Conservation (phyloP, 1,140 invertebrate species). For the Pseudobourletiella spinata region DNA sequence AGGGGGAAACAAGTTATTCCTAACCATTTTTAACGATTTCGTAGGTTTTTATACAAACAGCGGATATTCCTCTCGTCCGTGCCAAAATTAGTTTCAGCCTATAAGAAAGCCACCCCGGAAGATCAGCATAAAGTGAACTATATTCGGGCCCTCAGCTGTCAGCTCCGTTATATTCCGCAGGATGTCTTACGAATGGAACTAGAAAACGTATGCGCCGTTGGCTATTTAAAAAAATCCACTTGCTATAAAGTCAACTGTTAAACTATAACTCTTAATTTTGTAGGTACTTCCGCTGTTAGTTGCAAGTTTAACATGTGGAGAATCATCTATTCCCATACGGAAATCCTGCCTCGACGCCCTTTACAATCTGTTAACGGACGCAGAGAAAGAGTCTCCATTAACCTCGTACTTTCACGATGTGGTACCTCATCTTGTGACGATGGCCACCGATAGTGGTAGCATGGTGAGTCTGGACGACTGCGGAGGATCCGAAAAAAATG, state of each 20-base stretch:
- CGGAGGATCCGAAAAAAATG: no score
- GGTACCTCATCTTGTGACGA: conserved; percentile 48
- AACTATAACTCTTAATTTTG: no score
- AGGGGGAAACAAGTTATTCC: neutral
- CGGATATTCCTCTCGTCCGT: conserved; percentile 25
- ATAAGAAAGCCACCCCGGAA: neutral
- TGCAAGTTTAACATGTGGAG: conserved; percentile 48
- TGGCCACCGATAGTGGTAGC: conserved; percentile 48
- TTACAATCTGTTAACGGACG: conserved; percentile 41
- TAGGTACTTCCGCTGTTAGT: conserved; percentile 58
- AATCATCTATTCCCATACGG: conserved; percentile 49
- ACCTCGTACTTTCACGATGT: conserved; percentile 55
- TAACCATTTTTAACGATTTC: conserved; percentile 1
- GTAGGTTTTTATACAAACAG: conserved; percentile 35
- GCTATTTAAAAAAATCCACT: no score
- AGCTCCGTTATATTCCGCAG: conserved; percentile 28
- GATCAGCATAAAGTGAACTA: conserved; percentile 17
- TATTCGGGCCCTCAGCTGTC: conserved; percentile 28
- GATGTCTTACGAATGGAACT: conserved; percentile 26
- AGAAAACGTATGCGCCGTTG: conserved; percentile 28
- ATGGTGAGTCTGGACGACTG: no score
- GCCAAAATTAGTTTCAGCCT: conserved; percentile 24
- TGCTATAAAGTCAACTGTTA: no score
- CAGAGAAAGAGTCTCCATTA: conserved; percentile 3
- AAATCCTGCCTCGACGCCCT: conserved; percentile 51